phyloP scores from a whole-genome alignment of 2,797 vertebrate species.

The Fistularia tabacaria region DNA sequence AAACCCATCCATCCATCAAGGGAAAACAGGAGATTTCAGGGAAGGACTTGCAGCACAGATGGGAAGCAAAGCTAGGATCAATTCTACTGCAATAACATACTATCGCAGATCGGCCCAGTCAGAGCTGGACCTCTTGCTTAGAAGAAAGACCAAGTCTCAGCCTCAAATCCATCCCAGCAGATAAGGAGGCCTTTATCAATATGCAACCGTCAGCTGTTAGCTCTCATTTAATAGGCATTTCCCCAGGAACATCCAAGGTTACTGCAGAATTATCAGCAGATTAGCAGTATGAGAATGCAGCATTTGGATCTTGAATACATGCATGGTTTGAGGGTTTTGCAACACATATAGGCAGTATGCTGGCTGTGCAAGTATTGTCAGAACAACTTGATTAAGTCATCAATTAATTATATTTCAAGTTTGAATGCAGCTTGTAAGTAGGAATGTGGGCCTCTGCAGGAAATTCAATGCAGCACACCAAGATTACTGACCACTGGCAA shows the following conservation, averaged over 20 bases:
- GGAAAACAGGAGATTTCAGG: conserved; percentile 16
- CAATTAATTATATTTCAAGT: conserved; percentile 58
- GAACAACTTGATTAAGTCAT: conserved; percentile 56
- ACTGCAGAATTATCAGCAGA: conserved; percentile 42
- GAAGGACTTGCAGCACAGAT: conserved; percentile 39
- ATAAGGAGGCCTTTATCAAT: conserved; percentile 57
- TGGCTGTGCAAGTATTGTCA: conserved; percentile 39
- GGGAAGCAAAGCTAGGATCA: conserved; percentile 53
- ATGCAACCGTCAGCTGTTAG: conserved; percentile 53
- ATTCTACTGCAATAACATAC: conserved; percentile 63
- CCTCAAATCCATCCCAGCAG: conserved; percentile 35
- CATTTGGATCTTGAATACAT: conserved; percentile 41
- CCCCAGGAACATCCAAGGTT: conserved; percentile 55
- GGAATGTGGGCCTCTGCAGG: conserved; percentile 34
- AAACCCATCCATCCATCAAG: conserved; percentile 16
- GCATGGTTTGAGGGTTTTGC: conserved; percentile 20
- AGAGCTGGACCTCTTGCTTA: conserved; percentile 15
- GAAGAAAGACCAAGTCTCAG: conserved; percentile 12
- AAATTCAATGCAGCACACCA: conserved; percentile 48
- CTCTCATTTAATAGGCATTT: conserved; percentile 47
- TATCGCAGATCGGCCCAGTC: conserved; percentile 63
- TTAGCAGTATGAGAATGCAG: conserved; percentile 28
- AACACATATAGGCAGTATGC: conserved; percentile 33
- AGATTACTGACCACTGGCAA: conserved; percentile 51
- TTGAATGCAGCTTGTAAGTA: conserved; percentile 49